Evolutionary conservation across 2,113 vertebrate genomes (phyloP).

Genomic region (Physeter macrocephalus): DNA sequence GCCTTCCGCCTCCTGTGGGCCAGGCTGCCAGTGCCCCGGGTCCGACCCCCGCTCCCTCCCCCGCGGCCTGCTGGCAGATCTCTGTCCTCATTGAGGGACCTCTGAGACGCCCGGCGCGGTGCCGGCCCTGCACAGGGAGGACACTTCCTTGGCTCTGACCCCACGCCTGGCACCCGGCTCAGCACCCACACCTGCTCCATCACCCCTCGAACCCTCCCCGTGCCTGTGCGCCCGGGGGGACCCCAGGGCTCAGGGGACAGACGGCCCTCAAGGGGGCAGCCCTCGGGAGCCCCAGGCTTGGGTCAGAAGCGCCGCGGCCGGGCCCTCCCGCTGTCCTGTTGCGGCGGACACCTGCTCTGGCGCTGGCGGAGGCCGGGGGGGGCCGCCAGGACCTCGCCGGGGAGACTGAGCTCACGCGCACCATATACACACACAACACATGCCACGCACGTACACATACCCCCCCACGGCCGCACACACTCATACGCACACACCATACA

Average conservation of each 20-base stretch:
- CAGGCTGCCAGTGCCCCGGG: too few species aligned
- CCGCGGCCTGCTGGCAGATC: fast-evolving
- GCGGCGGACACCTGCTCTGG: fast-evolving
- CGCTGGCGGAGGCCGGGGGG: fast-evolving
- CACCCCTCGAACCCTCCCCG: neutral
- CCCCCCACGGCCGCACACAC: fast-evolving
- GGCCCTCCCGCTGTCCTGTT: fast-evolving
- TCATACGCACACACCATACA: fast-evolving
- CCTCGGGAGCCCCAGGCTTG: fast-evolving
- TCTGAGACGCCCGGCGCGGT: neutral
- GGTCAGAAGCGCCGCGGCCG: fast-evolving
- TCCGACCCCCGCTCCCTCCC: fast-evolving
- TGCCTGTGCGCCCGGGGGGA: fast-evolving
- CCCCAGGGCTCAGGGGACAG: fast-evolving
- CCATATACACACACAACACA: too few species aligned
- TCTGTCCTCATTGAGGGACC: neutral
- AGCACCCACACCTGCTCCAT: fast-evolving
- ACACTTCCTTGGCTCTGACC: neutral
- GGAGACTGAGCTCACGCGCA: neutral
- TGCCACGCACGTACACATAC: too few species aligned
- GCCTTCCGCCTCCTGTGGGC: neutral
- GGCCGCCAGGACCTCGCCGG: fast-evolving
- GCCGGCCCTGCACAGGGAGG: neutral
- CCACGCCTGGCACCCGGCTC: fast-evolving
- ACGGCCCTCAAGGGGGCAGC: too few species aligned